Conservation (phyloP, 2,888 invertebrate species). For the Magallana nippona region DNA sequence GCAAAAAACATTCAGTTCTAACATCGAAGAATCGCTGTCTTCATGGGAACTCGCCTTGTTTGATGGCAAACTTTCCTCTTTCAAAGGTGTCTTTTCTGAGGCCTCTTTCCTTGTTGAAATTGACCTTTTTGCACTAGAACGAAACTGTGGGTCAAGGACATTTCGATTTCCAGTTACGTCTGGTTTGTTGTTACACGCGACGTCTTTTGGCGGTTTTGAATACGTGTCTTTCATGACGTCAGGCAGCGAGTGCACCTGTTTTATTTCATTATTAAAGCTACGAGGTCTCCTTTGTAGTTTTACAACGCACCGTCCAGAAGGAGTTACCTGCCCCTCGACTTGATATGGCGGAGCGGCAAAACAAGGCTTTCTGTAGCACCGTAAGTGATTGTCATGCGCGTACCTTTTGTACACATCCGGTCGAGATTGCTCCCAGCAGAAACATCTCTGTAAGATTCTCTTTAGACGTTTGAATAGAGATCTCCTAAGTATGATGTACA, state of each 20-base stretch:
- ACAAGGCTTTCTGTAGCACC: conserved; percentile 43
- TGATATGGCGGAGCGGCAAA: conserved; percentile 46
- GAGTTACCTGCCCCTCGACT: conserved; percentile 46
- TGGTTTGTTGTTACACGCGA: not conserved
- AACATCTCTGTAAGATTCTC: conserved; percentile 45
- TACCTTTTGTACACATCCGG: conserved; percentile 41
- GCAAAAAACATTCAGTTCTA: conserved; percentile 32
- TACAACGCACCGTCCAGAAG: conserved; percentile 46
- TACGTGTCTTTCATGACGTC: conserved; percentile 48
- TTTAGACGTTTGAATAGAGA: conserved; percentile 56
- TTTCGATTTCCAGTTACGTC: conserved; percentile 35
- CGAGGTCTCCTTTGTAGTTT: conserved; percentile 44
- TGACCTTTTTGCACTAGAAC: conserved; percentile 7
- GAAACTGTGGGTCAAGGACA: not conserved
- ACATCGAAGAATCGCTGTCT: conserved; percentile 40
- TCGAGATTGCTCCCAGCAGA: conserved; percentile 48
- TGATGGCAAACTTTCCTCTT: not conserved
- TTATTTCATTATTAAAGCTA: conserved; percentile 42
- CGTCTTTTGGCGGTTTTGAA: conserved; percentile 36
- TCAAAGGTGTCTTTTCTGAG: not conserved
- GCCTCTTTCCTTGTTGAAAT: not conserved
- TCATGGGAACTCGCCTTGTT: conserved; percentile 19
- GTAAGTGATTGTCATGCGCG: conserved; percentile 38
- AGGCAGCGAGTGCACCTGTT: conserved; percentile 41
- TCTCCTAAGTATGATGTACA: conserved; percentile 78